phyloP scores from a whole-genome alignment of 23 tunicate genomes.

The Aplidium turbinatum region DNA sequence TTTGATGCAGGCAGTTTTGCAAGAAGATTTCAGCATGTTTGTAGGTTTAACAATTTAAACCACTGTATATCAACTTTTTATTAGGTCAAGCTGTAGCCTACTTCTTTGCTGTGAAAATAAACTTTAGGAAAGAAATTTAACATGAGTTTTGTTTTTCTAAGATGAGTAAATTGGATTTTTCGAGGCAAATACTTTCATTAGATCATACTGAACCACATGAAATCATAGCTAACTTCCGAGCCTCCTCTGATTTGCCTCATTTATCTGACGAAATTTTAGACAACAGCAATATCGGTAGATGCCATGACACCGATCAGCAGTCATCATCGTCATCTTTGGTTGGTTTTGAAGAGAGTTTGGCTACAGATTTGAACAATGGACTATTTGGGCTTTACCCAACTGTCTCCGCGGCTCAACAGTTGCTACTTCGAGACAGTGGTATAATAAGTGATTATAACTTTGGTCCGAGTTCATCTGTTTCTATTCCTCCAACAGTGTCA shows the following conservation, averaged over 20 bases:
- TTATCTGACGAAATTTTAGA: constrained; percentile 19
- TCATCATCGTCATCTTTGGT: constrained; percentile 53
- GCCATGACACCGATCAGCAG: constrained; percentile 37
- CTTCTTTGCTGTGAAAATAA: too few relatives aligned
- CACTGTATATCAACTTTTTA: too few relatives aligned
- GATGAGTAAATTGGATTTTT: constrained; percentile 78
- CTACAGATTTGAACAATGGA: constrained; percentile 11
- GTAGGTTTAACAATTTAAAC: too few relatives aligned
- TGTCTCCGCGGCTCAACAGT: too few relatives aligned
- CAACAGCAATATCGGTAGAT: background rate
- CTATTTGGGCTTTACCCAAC: too few relatives aligned
- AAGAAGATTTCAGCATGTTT: too few relatives aligned
- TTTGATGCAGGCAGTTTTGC: too few relatives aligned
- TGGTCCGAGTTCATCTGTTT: background rate
- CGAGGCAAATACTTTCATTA: constrained; percentile 36
- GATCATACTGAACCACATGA: constrained; percentile 31
- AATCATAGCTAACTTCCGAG: constrained; percentile 35
- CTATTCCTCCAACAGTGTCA: background rate
- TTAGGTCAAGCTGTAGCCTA: too few relatives aligned
- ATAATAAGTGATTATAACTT: constrained; percentile 2
- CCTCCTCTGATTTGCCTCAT: constrained; percentile 19
- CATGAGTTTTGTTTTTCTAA: too few relatives aligned
- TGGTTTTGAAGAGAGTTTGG: constrained; percentile 41
- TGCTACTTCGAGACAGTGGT: too few relatives aligned
- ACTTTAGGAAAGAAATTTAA: too few relatives aligned